Evolutionary conservation across 2,888 invertebrate genomes (phyloP).

Genomic region (Choristoneura rosaceana): DNA sequence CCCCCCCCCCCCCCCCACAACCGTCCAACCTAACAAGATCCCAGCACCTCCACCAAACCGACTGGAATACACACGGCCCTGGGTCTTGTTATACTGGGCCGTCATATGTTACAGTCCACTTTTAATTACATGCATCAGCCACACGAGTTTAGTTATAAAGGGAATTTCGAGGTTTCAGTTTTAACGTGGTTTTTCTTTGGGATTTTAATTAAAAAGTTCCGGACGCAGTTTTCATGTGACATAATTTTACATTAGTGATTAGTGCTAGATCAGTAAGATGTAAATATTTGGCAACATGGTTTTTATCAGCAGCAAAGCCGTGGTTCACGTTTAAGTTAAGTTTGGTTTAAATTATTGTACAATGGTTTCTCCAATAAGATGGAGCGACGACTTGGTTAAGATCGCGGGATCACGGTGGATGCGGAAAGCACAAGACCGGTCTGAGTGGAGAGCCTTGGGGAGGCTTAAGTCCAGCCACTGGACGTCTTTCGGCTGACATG

Average conservation of each 20-base stretch:
- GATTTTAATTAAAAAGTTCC: conserved; percentile 46
- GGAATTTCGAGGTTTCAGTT: conserved; percentile 67
- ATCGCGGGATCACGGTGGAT: too few relatives aligned
- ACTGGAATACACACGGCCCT: conserved; percentile 8
- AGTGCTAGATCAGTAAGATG: not conserved
- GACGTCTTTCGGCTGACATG: too few relatives aligned
- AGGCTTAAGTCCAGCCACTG: too few relatives aligned
- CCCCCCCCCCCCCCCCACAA: conserved; percentile 42
- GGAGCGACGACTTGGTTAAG: too few relatives aligned
- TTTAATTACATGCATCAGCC: conserved; percentile 81
- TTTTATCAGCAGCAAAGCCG: too few relatives aligned
- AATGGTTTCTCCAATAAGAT: too few relatives aligned
- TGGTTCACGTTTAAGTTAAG: too few relatives aligned
- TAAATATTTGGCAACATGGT: too few relatives aligned
- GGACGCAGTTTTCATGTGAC: not conserved
- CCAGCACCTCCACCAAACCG: conserved; percentile 30
- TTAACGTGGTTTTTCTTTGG: conserved; percentile 51
- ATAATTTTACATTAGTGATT: not conserved
- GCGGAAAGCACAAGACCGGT: too few relatives aligned
- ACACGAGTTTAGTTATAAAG: conserved; percentile 70
- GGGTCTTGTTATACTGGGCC: conserved; percentile 53
- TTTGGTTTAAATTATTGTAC: too few relatives aligned
- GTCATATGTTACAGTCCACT: conserved; percentile 61
- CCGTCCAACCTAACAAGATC: not conserved
- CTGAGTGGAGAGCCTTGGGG: too few relatives aligned